phyloP scores from a whole-genome alignment of 2,888 invertebrate species.

The Agrochola litura region DNA sequence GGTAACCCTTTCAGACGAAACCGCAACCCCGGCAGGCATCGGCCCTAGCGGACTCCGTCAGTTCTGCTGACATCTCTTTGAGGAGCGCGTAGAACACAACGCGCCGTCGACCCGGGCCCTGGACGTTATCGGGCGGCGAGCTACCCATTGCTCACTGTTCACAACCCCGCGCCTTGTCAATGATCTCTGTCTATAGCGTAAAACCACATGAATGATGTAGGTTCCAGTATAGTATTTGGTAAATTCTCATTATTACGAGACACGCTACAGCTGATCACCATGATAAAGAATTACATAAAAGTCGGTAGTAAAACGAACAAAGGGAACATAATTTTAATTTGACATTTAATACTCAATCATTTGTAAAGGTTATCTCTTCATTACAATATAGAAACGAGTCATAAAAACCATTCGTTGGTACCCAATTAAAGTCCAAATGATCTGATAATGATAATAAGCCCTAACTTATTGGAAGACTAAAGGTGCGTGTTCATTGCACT shows the following conservation, averaged over 20 bases:
- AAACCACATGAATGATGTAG: no score
- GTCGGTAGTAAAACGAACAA: conserved; percentile 17
- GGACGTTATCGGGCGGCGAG: no score
- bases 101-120: no score
- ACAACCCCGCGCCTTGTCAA: no score
- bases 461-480: conserved; percentile 42
- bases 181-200: no score
- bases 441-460: conserved; percentile 61
- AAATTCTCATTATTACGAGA: background rate
- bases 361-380: conserved; percentile 43
- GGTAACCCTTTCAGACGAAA: no score
- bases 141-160: no score
- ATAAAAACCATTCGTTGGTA: conserved; percentile 56
- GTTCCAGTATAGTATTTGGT: background rate
- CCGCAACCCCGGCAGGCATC: no score
- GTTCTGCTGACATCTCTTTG: no score
- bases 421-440: conserved; percentile 64
- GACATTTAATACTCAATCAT: conserved; percentile 45
- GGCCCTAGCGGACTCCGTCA: no score
- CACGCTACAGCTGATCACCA: background rate
- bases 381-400: conserved; percentile 34
- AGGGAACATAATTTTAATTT: conserved; percentile 27
- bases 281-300: background rate
- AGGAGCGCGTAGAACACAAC: no score
- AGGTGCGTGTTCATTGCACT: conserved; percentile 34